Base-by-base conservation (phyloP, 2,888 invertebrate genomes). In the Epinotia demarniana region DNA sequence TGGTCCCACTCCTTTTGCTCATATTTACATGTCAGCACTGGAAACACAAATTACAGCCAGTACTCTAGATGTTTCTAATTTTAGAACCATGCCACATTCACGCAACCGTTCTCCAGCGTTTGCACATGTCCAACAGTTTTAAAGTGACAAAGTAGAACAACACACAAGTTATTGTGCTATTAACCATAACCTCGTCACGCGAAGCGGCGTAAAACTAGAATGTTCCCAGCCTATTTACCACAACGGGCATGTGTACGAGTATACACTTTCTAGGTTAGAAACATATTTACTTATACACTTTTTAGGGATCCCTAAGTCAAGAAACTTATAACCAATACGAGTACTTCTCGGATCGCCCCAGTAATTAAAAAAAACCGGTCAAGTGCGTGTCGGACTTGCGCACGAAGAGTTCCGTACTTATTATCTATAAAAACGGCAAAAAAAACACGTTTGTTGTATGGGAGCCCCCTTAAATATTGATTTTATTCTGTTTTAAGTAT, bases 181-280 rank as follows among this genome's bases (percentile, higher is more conserved):
- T 68, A 68, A 57, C 68, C 68, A 43, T 55, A 55, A 27, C 5
- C 11, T 27, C 53, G 33, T 33, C 62, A 69, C 74, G 49, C 69
- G 33, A 68, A 27, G 39, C 55, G 12, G 19, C 69, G n/a, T 74
- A 70, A 75, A 75, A 64, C 49, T 53, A 64, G 43, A 74, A 63
- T 39, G 57, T 68, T 70, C 70, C 70, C 70, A 70, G 75, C 63
- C 64, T 60, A 70, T 70, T 73, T 75, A 75, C 70, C 70, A 23
- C 19, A 18, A 70, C 19, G 62, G 27, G 53, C 58, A 64, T 64
- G 64, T 70, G 46, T 64, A 58, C 1, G 2, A 23, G 23, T 23
- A 1, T 23, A 1, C 6, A 53, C 58, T 58, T 69, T 69, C 58
- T 58, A 58, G 43, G 46, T 69, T 69, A 75, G 46, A 58, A 13